These are phyloP conservation scores for Acomys russatus DNA, from an alignment of 2,797 vertebrate species.

Conservation along the genomic window DNA sequence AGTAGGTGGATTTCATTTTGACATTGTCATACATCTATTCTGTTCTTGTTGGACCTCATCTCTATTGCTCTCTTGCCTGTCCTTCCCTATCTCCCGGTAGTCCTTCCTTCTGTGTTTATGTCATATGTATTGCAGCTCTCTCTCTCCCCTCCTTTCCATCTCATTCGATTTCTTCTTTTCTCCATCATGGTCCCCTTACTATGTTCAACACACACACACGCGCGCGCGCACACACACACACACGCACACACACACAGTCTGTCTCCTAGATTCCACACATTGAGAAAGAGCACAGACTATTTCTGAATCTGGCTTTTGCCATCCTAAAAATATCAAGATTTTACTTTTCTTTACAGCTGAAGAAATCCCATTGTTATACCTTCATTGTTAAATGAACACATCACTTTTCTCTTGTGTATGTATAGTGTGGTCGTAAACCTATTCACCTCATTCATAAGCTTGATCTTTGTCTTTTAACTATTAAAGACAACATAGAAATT, in stretches of 20 bases:
- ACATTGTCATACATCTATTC: too few species aligned
- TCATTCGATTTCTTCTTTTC: too few species aligned
- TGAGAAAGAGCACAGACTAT: neutral
- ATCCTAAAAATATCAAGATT: neutral
- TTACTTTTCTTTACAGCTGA: neutral
- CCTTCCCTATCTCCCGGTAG: neutral
- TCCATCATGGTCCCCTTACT: neutral
- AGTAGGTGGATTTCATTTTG: neutral
- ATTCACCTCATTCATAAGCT: neutral
- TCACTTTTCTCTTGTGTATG: neutral
- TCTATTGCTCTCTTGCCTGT: neutral
- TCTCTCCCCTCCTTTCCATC: neutral
- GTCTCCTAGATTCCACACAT: neutral
- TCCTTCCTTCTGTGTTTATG: neutral
- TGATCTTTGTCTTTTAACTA: conserved; percentile 40
- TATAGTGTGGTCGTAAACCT: neutral
- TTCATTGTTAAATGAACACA: neutral
- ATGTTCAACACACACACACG: neutral
- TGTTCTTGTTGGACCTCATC: neutral
- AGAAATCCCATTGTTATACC: neutral
- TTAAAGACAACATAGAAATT: conserved; percentile 7
- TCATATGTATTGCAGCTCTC: too few species aligned
- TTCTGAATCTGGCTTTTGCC: neutral
- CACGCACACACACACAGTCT: neutral
- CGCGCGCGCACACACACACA: neutral